Base-by-base conservation (phyloP, 2,888 invertebrate species). In the Clistopyga incitator region DNA sequence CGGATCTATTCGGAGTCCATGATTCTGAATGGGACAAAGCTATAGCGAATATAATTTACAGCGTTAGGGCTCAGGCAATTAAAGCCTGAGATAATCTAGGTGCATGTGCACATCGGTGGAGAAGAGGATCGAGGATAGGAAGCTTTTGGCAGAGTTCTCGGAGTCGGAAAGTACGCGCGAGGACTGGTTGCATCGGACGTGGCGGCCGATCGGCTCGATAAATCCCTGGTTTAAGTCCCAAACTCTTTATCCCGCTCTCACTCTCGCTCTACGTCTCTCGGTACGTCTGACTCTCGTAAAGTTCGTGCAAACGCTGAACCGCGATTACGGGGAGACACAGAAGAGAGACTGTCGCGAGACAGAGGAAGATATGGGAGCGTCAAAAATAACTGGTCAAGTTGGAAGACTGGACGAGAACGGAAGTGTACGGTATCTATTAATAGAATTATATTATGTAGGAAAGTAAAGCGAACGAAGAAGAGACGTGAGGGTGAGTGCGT, bases 301-400 rank as follows among this genome's bases (percentile, higher is more conserved):
- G 18, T 75, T 61, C 13, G 71, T 59, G 68, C 56, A 52, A 61
- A 20, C 47, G 56, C 15, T 15, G 20, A 54, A 20, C 50, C 25
- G 56, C 72, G 67, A 54, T 67, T 64, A 77, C 68, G 67, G 59
- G 65, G 56, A 74, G 20, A 15, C 18, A 25, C 29, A 2, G 25
- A 18, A 20, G 61, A 15, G 38, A 64, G 42, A 45, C 59, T n/a
- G 56, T 34, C 47, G 42, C 38, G 59, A 61, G 65, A 47, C 29
- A 79, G 77, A 81, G 52, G n/a, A 42, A 74, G 29, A 64, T 20
- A 75, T 34, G n/a, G 70, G 42, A 78, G 64, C 61, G 15, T 74
- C 86, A 87, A 90, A 90, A 91, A 89, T 90, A 90, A 88, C 88
- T 76, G 86, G 86, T 89, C 88, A 89, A 88, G 85, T 87, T 84